Conservation (phyloP, 1,140 invertebrate species). For the Eciton burchellii region DNA sequence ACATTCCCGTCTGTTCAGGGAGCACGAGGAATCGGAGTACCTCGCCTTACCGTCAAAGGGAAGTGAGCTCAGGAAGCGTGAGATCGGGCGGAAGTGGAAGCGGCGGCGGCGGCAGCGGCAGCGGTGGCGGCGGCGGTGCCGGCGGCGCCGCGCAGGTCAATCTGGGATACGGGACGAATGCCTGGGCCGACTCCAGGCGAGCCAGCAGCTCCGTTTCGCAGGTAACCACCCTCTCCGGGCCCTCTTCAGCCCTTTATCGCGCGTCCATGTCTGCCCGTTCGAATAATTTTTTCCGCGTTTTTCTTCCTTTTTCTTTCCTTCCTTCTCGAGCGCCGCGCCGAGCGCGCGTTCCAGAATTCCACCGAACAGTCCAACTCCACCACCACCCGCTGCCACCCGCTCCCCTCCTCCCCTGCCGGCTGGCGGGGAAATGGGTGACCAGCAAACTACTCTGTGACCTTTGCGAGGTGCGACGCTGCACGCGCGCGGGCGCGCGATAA, state of each 20-base stretch:
- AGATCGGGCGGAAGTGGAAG: constrained; percentile 84
- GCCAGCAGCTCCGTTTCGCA: constrained; percentile 91
- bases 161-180: constrained; percentile 84
- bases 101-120: too few relatives aligned
- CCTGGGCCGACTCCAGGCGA: constrained; percentile 88
- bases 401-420: too few relatives aligned
- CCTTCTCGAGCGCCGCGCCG: too few relatives aligned
- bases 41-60: constrained; percentile 88
- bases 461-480: background rate
- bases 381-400: background rate
- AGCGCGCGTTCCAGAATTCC: too few relatives aligned
- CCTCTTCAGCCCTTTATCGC: background rate
- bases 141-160: constrained; percentile 81
- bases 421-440: constrained; percentile 3
- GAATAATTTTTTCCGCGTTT: constrained; percentile 34
- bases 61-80: constrained; percentile 81
- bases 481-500: too few relatives aligned
- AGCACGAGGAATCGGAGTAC: constrained; percentile 85
- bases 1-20: constrained; percentile 76
- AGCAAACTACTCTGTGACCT: background rate
- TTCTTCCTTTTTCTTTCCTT: too few relatives aligned
- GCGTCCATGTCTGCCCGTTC: background rate
- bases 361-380: too few relatives aligned
- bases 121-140: too few relatives aligned
- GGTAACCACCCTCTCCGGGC: constrained; percentile 82